Percentiles rank a stretch among this genome's conserved stretches.
These are phyloP conservation scores for Protobothrops mucrosquamatus DNA, from an alignment of 2,113 vertebrate genomes.

Conservation along the genomic window DNA sequence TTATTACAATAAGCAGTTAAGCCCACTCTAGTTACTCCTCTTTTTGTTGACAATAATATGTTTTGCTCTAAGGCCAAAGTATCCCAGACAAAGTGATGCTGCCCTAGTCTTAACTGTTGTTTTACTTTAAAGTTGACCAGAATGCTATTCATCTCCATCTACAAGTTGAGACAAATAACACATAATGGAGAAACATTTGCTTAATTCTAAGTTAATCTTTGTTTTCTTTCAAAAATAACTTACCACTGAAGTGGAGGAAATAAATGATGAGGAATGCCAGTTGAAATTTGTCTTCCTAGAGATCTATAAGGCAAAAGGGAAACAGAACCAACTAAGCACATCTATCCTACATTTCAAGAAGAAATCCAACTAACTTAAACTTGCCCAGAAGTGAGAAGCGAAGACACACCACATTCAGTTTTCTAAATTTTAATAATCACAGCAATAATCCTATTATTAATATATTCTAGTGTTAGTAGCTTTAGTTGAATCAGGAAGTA, in stretches of 20 bases:
- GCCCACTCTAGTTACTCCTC: neutral
- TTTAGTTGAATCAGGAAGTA: neutral
- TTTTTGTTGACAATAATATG: neutral
- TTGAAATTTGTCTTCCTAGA: slow-evolving; percentile 34
- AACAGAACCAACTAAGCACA: neutral
- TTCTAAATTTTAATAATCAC: neutral
- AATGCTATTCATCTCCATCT: neutral
- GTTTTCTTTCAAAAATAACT: slow-evolving; percentile 45
- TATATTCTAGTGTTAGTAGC: neutral
- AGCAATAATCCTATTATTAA: neutral
- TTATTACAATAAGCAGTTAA: neutral
- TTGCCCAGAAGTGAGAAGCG: neutral
- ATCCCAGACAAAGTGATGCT: neutral
- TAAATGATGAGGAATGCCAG: slow-evolving; percentile 57
- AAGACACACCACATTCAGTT: neutral
- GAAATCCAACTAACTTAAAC: neutral
- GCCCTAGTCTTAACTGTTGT: neutral
- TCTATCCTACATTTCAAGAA: neutral
- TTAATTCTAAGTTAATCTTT: neutral
- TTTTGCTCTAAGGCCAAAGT: neutral
- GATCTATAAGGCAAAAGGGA: slow-evolving; percentile 35
- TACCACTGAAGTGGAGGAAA: slow-evolving; percentile 67
- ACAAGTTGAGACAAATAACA: neutral
- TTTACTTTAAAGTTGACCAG: neutral
- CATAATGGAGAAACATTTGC: neutral